Evolutionary conservation across 2,113 vertebrate species (phyloP).

Genomic region (Pogona vitticeps): DNA sequence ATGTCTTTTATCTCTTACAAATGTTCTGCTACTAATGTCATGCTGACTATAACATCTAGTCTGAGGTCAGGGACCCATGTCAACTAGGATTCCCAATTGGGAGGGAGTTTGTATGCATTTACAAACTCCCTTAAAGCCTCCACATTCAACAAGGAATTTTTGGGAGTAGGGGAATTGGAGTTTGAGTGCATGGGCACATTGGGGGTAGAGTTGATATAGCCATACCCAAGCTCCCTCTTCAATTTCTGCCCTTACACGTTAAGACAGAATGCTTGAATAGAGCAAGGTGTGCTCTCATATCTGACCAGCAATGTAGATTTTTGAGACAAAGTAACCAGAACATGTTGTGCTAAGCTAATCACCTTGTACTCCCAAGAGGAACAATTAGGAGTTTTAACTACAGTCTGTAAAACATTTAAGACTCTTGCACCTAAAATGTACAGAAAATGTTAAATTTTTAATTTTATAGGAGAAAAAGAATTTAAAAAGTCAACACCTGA

Average conservation of each 20-base stretch:
- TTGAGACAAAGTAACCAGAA: not conserved
- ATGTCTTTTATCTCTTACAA: too few relatives aligned
- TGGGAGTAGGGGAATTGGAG: not conserved
- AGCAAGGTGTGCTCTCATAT: not conserved
- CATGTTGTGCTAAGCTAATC: not conserved
- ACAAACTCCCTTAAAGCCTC: too few relatives aligned
- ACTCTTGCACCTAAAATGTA: not conserved
- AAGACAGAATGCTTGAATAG: not conserved
- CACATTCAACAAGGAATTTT: too few relatives aligned
- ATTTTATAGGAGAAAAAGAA: not conserved
- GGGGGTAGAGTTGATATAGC: not conserved
- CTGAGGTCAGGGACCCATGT: too few relatives aligned
- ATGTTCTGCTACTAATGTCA: too few relatives aligned
- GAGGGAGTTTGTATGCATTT: too few relatives aligned
- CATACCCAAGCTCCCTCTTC: not conserved
- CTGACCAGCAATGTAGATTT: not conserved
- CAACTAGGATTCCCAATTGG: too few relatives aligned
- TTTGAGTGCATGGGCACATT: not conserved
- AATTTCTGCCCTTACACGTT: not conserved
- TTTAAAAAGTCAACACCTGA: conserved; percentile 24
- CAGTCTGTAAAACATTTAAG: not conserved
- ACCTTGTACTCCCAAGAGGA: not conserved
- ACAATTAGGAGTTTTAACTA: not conserved
- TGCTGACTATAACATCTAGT: too few relatives aligned
- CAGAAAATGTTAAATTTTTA: not conserved